phyloP scores from a whole-genome alignment of 2,113 vertebrate species.

The Nothoprocta perdicaria region DNA sequence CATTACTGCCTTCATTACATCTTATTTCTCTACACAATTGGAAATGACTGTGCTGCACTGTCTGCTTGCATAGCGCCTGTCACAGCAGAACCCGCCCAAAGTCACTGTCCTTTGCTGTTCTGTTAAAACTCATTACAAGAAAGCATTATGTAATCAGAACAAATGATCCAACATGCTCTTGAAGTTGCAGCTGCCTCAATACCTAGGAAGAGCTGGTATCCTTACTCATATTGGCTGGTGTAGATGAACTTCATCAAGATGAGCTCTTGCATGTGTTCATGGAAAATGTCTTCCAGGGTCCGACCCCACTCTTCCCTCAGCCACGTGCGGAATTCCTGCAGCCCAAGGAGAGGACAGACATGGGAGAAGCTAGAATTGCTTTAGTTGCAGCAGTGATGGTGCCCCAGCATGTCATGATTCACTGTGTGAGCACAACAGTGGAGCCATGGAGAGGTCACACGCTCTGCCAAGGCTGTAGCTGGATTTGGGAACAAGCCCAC shows the following conservation, averaged over 20 bases:
- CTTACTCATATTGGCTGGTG: slow-evolving; percentile 98
- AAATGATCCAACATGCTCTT: background rate
- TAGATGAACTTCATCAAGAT: slow-evolving; percentile 99
- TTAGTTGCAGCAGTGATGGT: background rate
- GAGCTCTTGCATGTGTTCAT: slow-evolving; percentile 98
- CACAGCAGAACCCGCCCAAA: background rate
- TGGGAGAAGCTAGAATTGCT: background rate
- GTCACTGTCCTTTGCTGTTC: background rate
- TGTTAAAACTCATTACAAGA: background rate
- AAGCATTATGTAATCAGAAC: background rate
- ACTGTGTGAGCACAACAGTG: background rate
- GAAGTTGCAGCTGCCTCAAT: background rate
- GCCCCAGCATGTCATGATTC: background rate
- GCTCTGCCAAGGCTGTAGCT: background rate
- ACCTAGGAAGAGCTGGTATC: background rate
- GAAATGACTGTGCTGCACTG: background rate
- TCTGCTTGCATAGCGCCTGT: background rate
- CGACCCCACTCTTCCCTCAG: slow-evolving; percentile 96
- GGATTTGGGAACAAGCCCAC: background rate
- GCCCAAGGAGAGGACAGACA: background rate
- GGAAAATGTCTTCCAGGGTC: slow-evolving; percentile 97
- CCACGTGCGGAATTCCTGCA: slow-evolving; percentile 97
- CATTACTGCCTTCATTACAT: background rate
- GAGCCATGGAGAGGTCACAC: background rate
- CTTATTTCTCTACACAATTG: background rate